Percentiles rank a stretch among this genome's conserved stretches.
phyloP scores from a whole-genome alignment of 1,140 invertebrate genomes.

The Drosophila varians region DNA sequence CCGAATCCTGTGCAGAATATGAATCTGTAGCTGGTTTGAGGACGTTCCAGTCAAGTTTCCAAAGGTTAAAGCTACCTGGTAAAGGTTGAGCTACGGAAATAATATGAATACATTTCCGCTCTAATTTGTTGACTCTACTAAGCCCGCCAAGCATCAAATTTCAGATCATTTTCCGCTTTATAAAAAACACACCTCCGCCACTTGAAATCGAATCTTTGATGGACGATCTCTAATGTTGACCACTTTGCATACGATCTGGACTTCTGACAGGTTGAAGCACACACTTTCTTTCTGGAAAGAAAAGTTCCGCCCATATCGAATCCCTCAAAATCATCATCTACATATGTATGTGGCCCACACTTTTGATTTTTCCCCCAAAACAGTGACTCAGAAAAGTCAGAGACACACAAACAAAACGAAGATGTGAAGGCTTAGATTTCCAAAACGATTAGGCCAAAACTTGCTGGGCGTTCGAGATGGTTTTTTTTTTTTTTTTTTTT shows the following conservation, averaged over 20 bases:
- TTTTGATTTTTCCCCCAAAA: constrained; percentile 56
- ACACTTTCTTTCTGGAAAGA: constrained; percentile 57
- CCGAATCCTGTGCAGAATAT: constrained; percentile 13
- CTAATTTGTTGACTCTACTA: not conserved
- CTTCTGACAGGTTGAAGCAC: constrained; percentile 61
- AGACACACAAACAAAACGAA: constrained; percentile 14
- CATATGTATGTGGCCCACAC: constrained; percentile 63
- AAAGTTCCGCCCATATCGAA: constrained; percentile 65
- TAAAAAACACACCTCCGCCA: constrained; percentile 8
- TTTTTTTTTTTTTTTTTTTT: constrained; percentile 55
- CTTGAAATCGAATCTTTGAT: constrained; percentile 45
- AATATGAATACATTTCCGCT: not conserved
- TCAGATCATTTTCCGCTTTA: constrained; percentile 4
- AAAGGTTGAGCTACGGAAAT: too few species aligned
- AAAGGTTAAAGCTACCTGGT: not conserved
- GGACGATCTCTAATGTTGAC: constrained; percentile 44
- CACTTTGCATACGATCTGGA: constrained; percentile 55
- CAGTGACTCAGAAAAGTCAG: constrained; percentile 50
- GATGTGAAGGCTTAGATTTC: constrained; percentile 63
- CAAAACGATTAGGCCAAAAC: constrained; percentile 66
- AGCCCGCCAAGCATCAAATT: not conserved
- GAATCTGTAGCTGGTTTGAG: constrained; percentile 22
- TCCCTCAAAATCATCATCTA: constrained; percentile 23
- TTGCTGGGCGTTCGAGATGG: constrained; percentile 37
- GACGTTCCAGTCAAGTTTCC: constrained; percentile 25